Conservation (phyloP, 2,888 invertebrate genomes). For the Hirtodrosophila histrioides region DNA sequence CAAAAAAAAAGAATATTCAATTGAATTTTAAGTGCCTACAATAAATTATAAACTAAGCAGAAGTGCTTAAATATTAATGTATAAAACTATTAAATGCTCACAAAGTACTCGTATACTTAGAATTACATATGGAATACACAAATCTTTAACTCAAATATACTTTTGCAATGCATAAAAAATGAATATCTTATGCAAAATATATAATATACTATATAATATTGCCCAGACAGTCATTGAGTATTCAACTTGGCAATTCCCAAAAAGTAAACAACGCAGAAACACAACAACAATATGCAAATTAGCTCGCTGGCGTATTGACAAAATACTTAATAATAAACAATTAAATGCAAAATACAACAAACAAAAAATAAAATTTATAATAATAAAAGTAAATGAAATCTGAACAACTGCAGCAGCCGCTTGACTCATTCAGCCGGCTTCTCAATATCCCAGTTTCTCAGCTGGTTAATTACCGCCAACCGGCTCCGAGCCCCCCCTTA, state of each 20-base stretch:
- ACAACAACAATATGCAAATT: constrained; percentile 58
- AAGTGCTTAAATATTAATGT: background rate
- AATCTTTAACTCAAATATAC: too few relatives aligned
- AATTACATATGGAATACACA: background rate
- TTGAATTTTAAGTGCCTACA: constrained; percentile 2
- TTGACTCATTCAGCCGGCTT: constrained; percentile 46
- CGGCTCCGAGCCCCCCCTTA: background rate
- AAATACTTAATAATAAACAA: constrained; percentile 31
- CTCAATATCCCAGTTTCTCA: constrained; percentile 27
- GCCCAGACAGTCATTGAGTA: constrained; percentile 9
- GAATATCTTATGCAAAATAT: constrained; percentile 25
- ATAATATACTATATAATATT: background rate
- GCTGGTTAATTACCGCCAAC: constrained; percentile 43
- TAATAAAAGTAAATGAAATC: constrained; percentile 17
- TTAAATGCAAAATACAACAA: constrained; percentile 25
- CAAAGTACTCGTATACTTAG: background rate
- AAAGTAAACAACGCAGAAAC: constrained; percentile 54
- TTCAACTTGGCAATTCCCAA: constrained; percentile 57
- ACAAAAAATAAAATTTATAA: constrained; percentile 8
- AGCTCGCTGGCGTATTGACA: constrained; percentile 40
- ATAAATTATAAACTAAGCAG: constrained; percentile 2
- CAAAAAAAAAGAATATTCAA: constrained; percentile 4
- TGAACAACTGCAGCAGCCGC: constrained; percentile 30
- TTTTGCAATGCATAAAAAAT: constrained; percentile 13
- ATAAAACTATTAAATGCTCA: background rate